Evolutionary conservation across 2,113 vertebrate species (phyloP).

Genomic region (Eulacestoma nigropectus): DNA sequence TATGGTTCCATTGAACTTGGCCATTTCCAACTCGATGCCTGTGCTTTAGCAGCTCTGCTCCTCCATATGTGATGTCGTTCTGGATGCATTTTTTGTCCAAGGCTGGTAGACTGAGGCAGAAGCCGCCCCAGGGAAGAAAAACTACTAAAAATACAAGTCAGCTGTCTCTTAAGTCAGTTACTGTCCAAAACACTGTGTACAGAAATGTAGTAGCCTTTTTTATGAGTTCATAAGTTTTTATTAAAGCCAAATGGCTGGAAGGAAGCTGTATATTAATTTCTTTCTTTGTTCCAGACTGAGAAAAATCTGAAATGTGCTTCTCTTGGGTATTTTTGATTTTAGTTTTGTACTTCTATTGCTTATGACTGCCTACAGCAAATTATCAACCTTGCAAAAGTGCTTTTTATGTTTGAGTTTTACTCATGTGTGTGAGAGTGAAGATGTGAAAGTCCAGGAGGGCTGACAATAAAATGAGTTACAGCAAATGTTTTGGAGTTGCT

Average conservation of each 20-base stretch:
- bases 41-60: neutral
- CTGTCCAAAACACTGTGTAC: conserved; percentile 18
- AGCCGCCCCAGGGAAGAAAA: neutral
- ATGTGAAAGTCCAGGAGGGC: neutral
- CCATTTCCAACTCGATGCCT: neutral
- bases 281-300: neutral
- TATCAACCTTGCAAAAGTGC: conserved; percentile 12
- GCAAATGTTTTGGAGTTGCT: neutral
- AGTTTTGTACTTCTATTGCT: conserved; percentile 27
- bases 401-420: conserved; percentile 7
- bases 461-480: neutral
- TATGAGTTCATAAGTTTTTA: conserved; percentile 46
- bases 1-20: conserved; percentile 30
- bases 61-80: conserved; percentile 31
- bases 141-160: conserved; percentile 41
- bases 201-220: conserved; percentile 17
- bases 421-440: neutral
- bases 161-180: conserved; percentile 31
- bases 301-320: conserved; percentile 36
- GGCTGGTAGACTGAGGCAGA: conserved; percentile 41
- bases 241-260: conserved; percentile 52
- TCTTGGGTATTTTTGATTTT: conserved; percentile 38
- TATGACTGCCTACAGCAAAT: conserved; percentile 60
- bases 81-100: conserved; percentile 1
- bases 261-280: conserved; percentile 59